Evolutionary conservation across 2,113 vertebrate genomes (phyloP), one percentile per base, ranked within the genome.

Genomic region (Oreochromis tanganicae): DNA sequence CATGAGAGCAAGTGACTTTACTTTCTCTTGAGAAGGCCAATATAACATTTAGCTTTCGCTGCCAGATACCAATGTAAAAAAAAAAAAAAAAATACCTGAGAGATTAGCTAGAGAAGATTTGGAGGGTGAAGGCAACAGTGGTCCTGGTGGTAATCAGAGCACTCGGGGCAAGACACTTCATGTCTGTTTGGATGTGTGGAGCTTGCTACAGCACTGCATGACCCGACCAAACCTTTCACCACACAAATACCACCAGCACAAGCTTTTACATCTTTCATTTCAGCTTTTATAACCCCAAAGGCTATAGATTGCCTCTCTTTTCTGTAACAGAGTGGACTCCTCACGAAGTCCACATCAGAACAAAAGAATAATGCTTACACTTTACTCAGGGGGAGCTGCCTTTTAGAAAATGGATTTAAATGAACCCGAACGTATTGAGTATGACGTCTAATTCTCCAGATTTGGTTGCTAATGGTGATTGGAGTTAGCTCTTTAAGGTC

Each of bases 351-450:
- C 43, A 54, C 54, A 73, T 46, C n/a, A 14, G 80, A 89, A 84
- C 16, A 80, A 83, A 86, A 86, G 9, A 79, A 82, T 36, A 83
- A 32, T 41, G 55, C 16, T n/a, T 75, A 9, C 12, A 3, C 41
- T 55, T 66, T 36, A 56, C 79, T 81, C 24, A 24, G 54, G 50
- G 85, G 48, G 54, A 80, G 41, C 61, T 43, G 56, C 61, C 12
- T 81, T 87, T 90, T 48, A 81, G 50, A 84, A 85, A 86, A 57
- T 54, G n/a, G 36, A 52, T 86, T 86, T 24, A 85, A 91, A 87
- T 84, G 11, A 80, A 21, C 80, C 27, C 19, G 11, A 81, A 86
- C 11, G 10, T 29, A 6, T 43, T 29, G 32, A 87, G 24, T 81
- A 68, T 68, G 36, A 41, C 1, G 2, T 56, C 19, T 56, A 83